These are phyloP conservation scores for Heliconius congener DNA, from an alignment of 1,140 invertebrate genomes.

Conservation along the genomic window DNA sequence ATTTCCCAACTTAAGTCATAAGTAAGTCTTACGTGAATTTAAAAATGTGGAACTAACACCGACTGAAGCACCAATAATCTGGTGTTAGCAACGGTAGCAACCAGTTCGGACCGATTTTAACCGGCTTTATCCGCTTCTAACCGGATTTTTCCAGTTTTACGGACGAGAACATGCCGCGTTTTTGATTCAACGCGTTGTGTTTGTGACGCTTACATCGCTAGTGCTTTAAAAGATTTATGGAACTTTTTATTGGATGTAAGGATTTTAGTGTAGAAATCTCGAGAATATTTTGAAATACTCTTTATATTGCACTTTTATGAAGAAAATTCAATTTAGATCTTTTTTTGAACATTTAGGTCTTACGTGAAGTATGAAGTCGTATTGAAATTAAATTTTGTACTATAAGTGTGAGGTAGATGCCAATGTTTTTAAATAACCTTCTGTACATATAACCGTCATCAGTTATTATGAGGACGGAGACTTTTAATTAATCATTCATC, in stretches of 20 bases:
- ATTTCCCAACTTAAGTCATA: constrained; percentile 8
- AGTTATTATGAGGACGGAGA: too few species aligned
- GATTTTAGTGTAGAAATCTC: not conserved
- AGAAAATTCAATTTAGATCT: not conserved
- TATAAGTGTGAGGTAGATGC: too few species aligned
- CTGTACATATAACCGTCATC: too few species aligned
- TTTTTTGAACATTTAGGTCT: not conserved
- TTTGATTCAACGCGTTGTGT: constrained; percentile 28
- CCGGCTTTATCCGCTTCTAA: constrained; percentile 37
- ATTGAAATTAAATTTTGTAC: not conserved
- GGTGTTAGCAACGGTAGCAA: constrained; percentile 28
- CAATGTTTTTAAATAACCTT: too few species aligned
- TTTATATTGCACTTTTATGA: constrained; percentile 4
- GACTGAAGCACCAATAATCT: constrained; percentile 32
- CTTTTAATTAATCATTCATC: too few species aligned
- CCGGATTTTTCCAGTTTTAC: constrained; percentile 43
- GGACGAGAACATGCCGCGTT: constrained; percentile 38
- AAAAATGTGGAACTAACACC: constrained; percentile 32
- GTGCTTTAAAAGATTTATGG: constrained; percentile 33
- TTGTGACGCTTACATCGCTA: constrained; percentile 30
- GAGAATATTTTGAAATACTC: constrained; percentile 1
- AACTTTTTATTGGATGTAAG: constrained; percentile 25
- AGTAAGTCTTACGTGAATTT: constrained; percentile 27
- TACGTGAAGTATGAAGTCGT: constrained; percentile 4
- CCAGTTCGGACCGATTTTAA: constrained; percentile 39